phyloP scores from a whole-genome alignment of 1,140 invertebrate genomes.

The Hormaphis cornu region DNA sequence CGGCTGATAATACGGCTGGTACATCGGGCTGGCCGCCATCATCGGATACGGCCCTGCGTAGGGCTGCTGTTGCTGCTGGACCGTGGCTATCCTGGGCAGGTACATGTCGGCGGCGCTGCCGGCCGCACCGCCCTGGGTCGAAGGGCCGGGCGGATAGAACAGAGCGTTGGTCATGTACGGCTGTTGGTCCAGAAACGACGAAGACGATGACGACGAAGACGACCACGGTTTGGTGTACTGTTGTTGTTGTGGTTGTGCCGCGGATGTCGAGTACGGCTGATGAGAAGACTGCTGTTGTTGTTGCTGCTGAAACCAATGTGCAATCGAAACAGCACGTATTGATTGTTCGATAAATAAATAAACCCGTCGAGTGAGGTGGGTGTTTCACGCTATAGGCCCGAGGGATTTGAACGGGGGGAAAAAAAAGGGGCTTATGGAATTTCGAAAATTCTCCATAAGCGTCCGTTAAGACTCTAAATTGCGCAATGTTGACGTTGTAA shows the following conservation, averaged over 20 bases:
- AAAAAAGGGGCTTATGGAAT: too few relatives aligned
- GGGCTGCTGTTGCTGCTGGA: neutral
- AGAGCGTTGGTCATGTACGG: neutral
- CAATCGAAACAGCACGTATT: too few relatives aligned
- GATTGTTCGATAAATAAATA: too few relatives aligned
- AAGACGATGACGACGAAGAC: neutral
- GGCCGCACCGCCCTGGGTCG: neutral
- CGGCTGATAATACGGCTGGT: constrained; percentile 17
- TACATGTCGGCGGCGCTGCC: neutral
- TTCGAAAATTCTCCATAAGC: too few relatives aligned
- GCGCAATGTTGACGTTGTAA: too few relatives aligned
- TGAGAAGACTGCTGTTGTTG: neutral
- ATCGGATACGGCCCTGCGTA: neutral
- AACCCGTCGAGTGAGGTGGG: too few relatives aligned
- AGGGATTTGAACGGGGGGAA: too few relatives aligned
- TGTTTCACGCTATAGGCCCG: too few relatives aligned
- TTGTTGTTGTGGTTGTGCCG: constrained; percentile 7
- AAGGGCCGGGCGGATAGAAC: neutral
- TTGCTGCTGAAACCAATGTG: neutral
- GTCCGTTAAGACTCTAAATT: too few relatives aligned
- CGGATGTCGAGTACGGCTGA: neutral
- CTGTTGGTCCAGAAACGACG: neutral
- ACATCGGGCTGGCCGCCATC: neutral
- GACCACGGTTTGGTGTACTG: constrained; percentile 3
- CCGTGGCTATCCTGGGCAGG: neutral